Evolutionary conservation across 2,888 invertebrate genomes (phyloP), one percentile per base, ranked within the genome.

Genomic region (Eristalis intricaria): DNA sequence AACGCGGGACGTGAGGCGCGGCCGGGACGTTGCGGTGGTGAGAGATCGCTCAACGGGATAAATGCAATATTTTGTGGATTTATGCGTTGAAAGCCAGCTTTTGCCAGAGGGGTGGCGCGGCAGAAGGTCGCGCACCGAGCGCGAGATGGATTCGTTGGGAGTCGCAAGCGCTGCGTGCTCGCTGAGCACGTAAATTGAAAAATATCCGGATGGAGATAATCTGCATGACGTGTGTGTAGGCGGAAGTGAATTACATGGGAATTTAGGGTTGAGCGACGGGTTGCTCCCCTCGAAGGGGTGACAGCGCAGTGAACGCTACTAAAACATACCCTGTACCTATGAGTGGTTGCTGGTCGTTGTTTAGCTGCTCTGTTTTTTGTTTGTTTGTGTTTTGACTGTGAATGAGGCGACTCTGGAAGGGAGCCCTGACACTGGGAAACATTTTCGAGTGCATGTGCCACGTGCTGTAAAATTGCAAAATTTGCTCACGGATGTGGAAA

Each of bases 11-110:
- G 32, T 32, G 32, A 1, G 1, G 32, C 4, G 32, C 5, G 2
- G 7, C 19, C 8, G 56, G 4, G 60, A 11, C 23, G 22, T 32
- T 32, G 32, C 10, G 22, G 60, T 26, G 60, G 60, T 29, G 60
- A 19, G 50, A 50, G 50, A 50, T 50, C 50, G 50, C 64, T 63
- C 11, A 22, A 40, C 60, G 15, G 76, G 84, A 84, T 87, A 84
- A 87, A 80, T 87, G 87, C 79, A 84, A 76, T 80, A 87, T 87
- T 87, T 87, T 73, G 79, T 63, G 87, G 76, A 80, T 80, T 83
- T 84, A 87, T 80, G 84, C 84, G 84, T 87, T 26, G 71, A 79
- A 74, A 82, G 32, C 50, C 75, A 76, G 70, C 75, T 75, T 82
- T 64, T 66, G 43, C 60, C 58, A 43, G 29, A 13, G 15, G 56